Evolutionary conservation across 2,113 vertebrate species (phyloP).

Genomic region (Amblyopsis rosae): DNA sequence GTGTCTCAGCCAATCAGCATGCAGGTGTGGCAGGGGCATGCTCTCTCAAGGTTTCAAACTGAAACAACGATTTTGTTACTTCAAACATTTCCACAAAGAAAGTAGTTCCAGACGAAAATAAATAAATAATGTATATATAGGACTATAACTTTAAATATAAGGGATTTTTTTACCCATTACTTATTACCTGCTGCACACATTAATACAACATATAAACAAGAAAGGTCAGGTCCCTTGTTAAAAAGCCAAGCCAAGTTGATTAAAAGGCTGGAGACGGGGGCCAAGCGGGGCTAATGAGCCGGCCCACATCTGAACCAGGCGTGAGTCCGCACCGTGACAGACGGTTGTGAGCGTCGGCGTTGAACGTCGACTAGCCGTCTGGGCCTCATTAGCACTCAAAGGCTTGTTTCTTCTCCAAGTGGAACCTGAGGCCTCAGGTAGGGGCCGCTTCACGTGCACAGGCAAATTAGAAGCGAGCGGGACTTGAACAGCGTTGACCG

Average conservation of each 20-base stretch:
- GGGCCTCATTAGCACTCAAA: constrained; percentile 37
- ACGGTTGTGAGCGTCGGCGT: background rate
- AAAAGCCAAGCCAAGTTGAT: background rate
- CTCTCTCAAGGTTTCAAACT: too few relatives aligned
- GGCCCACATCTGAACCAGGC: background rate
- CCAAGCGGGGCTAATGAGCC: background rate
- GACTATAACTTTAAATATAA: too few relatives aligned
- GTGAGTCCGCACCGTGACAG: background rate
- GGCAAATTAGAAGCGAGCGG: constrained; percentile 36
- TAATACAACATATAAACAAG: background rate
- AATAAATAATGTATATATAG: too few relatives aligned
- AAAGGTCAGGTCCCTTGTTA: constrained; percentile 9
- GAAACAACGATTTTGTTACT: too few relatives aligned
- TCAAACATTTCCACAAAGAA: background rate
- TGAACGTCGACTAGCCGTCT: constrained; percentile 20
- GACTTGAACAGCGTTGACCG: constrained; percentile 43
- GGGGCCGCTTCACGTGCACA: constrained; percentile 27
- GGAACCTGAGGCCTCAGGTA: constrained; percentile 33
- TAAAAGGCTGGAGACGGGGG: background rate
- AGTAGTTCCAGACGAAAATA: background rate
- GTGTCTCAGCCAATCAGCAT: background rate
- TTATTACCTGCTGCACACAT: too few relatives aligned
- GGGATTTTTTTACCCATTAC: too few relatives aligned
- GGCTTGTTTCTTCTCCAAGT: constrained; percentile 34
- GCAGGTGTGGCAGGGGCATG: too few relatives aligned